Percentiles rank a stretch among this genome's conserved stretches.
phyloP scores from a whole-genome alignment of 1,140 invertebrate genomes.

The Drosophila kanapiae region DNA sequence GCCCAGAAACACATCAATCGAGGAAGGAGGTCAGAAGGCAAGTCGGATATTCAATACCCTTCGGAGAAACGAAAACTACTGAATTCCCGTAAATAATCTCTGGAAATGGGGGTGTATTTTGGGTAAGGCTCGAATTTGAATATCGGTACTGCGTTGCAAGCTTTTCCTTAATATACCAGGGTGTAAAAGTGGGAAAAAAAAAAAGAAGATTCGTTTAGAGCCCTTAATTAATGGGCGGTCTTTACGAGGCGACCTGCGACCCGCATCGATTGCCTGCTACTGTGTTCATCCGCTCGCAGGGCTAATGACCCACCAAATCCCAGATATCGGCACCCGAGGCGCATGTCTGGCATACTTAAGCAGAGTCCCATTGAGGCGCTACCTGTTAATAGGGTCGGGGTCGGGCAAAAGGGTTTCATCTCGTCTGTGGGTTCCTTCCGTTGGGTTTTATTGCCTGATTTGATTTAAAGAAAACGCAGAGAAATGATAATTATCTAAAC shows the following conservation, averaged over 20 bases:
- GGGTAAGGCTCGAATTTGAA: no score
- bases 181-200: slow-evolving; percentile 1
- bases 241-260: slow-evolving; percentile 29
- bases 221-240: slow-evolving; percentile 61
- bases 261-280: slow-evolving; percentile 41
- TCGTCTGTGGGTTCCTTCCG: not conserved
- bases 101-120: slow-evolving; percentile 1
- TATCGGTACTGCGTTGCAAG: not conserved
- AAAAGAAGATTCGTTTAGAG: not conserved
- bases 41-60: not conserved
- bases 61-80: not conserved
- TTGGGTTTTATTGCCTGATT: slow-evolving; percentile 45
- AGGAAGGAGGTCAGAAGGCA: not conserved
- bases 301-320: slow-evolving; percentile 64
- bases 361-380: slow-evolving; percentile 29
- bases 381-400: slow-evolving; percentile 46
- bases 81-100: not conserved
- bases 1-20: slow-evolving; percentile 29
- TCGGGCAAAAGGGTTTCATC: slow-evolving; percentile 29
- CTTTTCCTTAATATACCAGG: not conserved
- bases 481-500: slow-evolving; percentile 66
- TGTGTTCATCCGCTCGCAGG: slow-evolving; percentile 33
- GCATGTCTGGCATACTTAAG: slow-evolving; percentile 55
- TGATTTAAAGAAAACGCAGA: slow-evolving; percentile 25
- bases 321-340: slow-evolving; percentile 32